Base-by-base conservation (phyloP, 2,888 invertebrate genomes). In the Poecilobothrus nobilitatus region DNA sequence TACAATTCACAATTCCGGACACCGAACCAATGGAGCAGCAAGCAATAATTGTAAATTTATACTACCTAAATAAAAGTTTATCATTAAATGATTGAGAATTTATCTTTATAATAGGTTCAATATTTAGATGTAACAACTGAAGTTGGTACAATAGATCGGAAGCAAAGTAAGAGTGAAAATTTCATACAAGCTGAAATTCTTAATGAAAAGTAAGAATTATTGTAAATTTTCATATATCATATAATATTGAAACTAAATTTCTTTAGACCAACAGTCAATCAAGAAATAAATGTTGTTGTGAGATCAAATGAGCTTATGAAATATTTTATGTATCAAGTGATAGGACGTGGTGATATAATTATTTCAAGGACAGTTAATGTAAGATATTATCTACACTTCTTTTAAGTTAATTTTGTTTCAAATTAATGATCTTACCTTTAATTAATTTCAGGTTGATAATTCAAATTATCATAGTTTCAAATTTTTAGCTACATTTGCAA, bases 291-390 rank as follows among this genome's bases (percentile, higher is more conserved):
- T 69, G 86, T 94, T 62, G 85, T 88, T 69, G 87, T 95, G 2
- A 89, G 90, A 70, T 89, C 92, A 4, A 94, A 92, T 0, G 87
- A 87, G 74, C 88, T 89, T 0, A 84, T 95, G 84, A 88, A 89
- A 74, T 86, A 91, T 73, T 84, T 95, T 66, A 89, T 88, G 74
- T 95, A 94, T 77, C 85, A 89, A 75, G 85, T 94, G 62, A 85
- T 96, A 70, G 95, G 94, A 18, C 86, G 95, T 67, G 96, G 96
- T 0, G 92, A 95, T 77, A 89, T 96, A 44, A 83, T 95, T 6
- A 79, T 88, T 27, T 91, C 93, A 0, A 89, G 89, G 73, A 90
- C 92, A 9, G 83, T 92, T 18, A 87, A 88, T 80, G 87, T 87
- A 68, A 75, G 76, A 74, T 8, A 2, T 18, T 5, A n/a, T n/a